Evolutionary conservation across 2,113 vertebrate genomes (phyloP).

Genomic region (Forbesichthys papilliferus): DNA sequence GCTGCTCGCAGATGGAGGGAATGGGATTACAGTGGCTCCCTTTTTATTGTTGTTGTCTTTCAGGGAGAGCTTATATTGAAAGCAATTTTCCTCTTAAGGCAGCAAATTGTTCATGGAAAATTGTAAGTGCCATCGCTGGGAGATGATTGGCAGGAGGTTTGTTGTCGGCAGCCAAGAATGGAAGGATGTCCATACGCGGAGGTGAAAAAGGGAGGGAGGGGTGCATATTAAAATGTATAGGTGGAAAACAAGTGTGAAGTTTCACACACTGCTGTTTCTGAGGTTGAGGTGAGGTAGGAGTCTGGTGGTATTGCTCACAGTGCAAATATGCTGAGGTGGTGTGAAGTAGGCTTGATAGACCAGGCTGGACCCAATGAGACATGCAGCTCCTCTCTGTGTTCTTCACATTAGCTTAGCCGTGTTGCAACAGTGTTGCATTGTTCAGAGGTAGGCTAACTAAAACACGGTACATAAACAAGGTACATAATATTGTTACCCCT

Average conservation of each 20-base stretch:
- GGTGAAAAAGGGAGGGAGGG: conserved; percentile 17
- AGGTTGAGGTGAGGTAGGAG: conserved; percentile 59
- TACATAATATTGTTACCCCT: too few relatives aligned
- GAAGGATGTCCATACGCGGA: conserved; percentile 76
- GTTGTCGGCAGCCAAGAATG: conserved; percentile 63
- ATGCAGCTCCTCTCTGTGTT: conserved; percentile 43
- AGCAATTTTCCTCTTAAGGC: conserved; percentile 84
- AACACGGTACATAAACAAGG: too few relatives aligned
- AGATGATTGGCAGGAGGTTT: conserved; percentile 76
- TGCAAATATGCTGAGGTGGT: conserved; percentile 35
- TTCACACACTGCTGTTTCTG: conserved; percentile 73
- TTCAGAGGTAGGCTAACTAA: too few relatives aligned
- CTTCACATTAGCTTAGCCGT: conserved; percentile 50
- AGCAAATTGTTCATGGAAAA: conserved; percentile 80
- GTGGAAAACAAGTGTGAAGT: conserved; percentile 79
- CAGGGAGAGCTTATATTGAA: conserved; percentile 79
- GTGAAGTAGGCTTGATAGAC: conserved; percentile 42
- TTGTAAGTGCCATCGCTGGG: conserved; percentile 78
- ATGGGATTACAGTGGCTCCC: conserved; percentile 83
- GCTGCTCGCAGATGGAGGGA: conserved; percentile 77
- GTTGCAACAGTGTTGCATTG: too few relatives aligned
- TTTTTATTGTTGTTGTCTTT: conserved; percentile 80
- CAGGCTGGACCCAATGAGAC: conserved; percentile 37
- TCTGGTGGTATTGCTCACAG: conserved; percentile 46
- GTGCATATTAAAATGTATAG: conserved; percentile 75